These are phyloP conservation scores for Acheta domesticus DNA, from an alignment of 2,888 invertebrate species.

Conservation along the genomic window DNA sequence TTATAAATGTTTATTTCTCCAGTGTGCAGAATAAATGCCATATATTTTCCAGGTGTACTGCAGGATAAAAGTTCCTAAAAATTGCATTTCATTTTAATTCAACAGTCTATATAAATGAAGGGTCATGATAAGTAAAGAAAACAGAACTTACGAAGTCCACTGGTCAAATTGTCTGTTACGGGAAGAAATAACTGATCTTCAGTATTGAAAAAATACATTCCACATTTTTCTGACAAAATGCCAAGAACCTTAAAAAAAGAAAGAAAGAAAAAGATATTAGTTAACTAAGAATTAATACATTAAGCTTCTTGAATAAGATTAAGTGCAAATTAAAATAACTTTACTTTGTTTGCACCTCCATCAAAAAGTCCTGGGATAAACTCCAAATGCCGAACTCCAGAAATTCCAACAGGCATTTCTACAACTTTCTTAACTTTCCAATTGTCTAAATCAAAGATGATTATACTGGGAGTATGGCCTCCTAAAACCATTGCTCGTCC, in stretches of 20 bases:
- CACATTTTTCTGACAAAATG: conserved; percentile 56
- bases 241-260: conserved; percentile 44
- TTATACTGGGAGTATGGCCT: conserved; percentile 54
- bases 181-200: conserved; percentile 45
- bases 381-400: conserved; percentile 54
- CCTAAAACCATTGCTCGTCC: conserved; percentile 63
- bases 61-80: neutral
- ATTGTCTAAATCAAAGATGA: conserved; percentile 58
- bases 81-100: neutral
- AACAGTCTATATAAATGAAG: neutral
- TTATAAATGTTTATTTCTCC: conserved; percentile 60
- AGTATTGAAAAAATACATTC: conserved; percentile 56
- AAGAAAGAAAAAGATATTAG: neutral
- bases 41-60: conserved; percentile 51
- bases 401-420: conserved; percentile 53
- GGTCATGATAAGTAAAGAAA: neutral
- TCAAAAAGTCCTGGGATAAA: conserved; percentile 62
- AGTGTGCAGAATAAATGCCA: conserved; percentile 56
- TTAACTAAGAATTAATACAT: too few species aligned
- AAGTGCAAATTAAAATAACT: too few species aligned
- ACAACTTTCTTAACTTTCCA: conserved; percentile 59
- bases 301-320: too few species aligned
- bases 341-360: conserved; percentile 57
- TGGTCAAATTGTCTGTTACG: neutral
- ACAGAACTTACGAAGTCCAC: neutral